Base-by-base conservation (phyloP, 1,140 invertebrate species). In the Hylaeus volcanicus region DNA sequence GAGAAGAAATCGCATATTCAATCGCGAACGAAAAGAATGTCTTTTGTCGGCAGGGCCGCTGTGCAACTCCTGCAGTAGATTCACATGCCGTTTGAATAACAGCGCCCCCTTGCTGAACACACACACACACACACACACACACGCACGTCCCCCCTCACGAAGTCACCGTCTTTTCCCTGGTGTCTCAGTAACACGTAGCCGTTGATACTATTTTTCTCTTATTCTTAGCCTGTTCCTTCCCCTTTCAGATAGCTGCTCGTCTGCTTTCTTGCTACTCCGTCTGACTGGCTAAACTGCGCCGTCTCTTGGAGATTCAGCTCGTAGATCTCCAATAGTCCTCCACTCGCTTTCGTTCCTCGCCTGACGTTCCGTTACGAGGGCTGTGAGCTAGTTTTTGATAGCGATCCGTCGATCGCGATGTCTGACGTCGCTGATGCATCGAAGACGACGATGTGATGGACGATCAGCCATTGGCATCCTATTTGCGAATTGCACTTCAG, bases 21-120 rank as follows among this genome's bases (percentile, higher is more conserved):
- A 81, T 81, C 81, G 81, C 45, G 69, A n/a, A 73, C 81, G 75
- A 77, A 77, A 77, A 71, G 74, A 81, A 81, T 81, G 74, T 77
- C 74, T 81, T 81, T 81, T 81, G 79, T 81, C 74, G 79, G 65
- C 43, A 37, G 51, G 51, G n/a, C 14, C 43, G 77, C 53, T 43
- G 60, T 53, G 78, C 65, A 39, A 63, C 66, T 68, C 14, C 55
- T 4, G 9, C 69, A 8, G 48, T 72, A 45, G 58, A 78, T 63
- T 78, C 76, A 41, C 76, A 45, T 72, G 69, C 68, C 58, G 76
- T 78, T 78, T 64, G 76, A 72, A 78, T 78, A 78, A 78, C 69
- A 78, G 48, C 51, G 5, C 11, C 5, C 48, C 9, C 53, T 5
- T 12, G 0, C n/a, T 48, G 6, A 4, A 6, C 1, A 5, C 53